These are phyloP conservation scores for Trichonephila inaurata DNA, from an alignment of 1,140 invertebrate species.

Conservation along the genomic window DNA sequence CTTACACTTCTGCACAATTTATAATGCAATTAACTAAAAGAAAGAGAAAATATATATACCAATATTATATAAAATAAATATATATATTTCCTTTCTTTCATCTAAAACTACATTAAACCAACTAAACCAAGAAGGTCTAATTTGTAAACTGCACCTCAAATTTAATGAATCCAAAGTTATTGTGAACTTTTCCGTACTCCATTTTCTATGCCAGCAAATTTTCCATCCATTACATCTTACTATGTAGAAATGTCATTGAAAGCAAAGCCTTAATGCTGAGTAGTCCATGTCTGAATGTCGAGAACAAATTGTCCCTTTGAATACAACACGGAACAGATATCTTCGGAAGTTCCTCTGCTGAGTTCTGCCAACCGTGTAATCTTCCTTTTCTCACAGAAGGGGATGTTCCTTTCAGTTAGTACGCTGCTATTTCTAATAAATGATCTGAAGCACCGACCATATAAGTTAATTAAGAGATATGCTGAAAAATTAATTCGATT, in stretches of 20 bases:
- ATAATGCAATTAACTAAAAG: too few species aligned
- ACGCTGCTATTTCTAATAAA: background rate
- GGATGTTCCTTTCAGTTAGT: background rate
- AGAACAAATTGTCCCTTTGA: background rate
- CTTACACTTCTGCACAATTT: too few species aligned
- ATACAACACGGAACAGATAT: background rate
- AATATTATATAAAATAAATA: too few species aligned
- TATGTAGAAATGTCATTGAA: background rate
- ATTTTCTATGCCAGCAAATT: background rate
- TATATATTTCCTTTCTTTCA: too few species aligned
- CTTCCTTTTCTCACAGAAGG: background rate
- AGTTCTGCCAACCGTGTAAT: constrained; percentile 3
- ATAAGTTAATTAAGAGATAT: constrained; percentile 4
- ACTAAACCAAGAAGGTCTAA: too few species aligned
- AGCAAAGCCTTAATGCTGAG: constrained; percentile 8
- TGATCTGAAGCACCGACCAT: background rate
- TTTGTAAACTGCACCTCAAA: too few species aligned
- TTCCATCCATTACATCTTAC: background rate
- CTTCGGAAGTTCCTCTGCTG: constrained; percentile 15
- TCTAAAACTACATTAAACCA: too few species aligned
- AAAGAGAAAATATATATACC: too few species aligned
- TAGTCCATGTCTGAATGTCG: background rate
- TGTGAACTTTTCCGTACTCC: background rate
- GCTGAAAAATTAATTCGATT: constrained; percentile 3
- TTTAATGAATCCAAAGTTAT: too few species aligned